phyloP scores from a whole-genome alignment of 2,797 vertebrate species.

The Propithecus perrieri region DNA sequence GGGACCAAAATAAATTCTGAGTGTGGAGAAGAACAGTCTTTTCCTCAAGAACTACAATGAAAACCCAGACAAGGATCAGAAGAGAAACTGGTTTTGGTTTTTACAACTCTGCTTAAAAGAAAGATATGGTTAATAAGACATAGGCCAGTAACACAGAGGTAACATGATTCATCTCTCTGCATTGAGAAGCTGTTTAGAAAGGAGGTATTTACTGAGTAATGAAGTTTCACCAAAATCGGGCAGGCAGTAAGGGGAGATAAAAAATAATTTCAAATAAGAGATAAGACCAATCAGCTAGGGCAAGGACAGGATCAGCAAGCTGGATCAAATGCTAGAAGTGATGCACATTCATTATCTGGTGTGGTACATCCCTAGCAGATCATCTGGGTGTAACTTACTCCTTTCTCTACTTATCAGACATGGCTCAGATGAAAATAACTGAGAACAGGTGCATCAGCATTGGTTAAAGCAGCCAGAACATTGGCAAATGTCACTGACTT shows the following conservation, averaged over 20 bases:
- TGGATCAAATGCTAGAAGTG: not conserved
- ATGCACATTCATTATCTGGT: not conserved
- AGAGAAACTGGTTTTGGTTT: constrained; percentile 32
- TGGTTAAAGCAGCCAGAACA: not conserved
- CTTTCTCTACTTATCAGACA: not conserved
- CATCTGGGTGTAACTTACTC: not conserved
- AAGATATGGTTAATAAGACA: constrained; percentile 7
- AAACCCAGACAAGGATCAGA: not conserved
- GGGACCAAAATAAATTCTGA: constrained; percentile 57
- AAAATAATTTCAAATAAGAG: constrained; percentile 47
- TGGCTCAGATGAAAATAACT: constrained; percentile 16
- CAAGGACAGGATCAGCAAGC: not conserved
- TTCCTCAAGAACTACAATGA: not conserved
- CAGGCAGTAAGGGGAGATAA: not conserved
- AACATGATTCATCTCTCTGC: not conserved
- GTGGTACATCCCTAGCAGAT: not conserved
- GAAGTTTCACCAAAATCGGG: not conserved
- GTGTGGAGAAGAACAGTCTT: not conserved
- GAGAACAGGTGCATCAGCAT: not conserved
- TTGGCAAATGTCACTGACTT: not conserved
- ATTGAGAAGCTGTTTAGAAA: not conserved
- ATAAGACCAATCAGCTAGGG: not conserved
- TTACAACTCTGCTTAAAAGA: not conserved
- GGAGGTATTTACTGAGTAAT: constrained; percentile 28
- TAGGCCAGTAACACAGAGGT: not conserved